Evolutionary conservation across 1,140 invertebrate species (phyloP).

Genomic region (Venustaconcha ellipsiformis): DNA sequence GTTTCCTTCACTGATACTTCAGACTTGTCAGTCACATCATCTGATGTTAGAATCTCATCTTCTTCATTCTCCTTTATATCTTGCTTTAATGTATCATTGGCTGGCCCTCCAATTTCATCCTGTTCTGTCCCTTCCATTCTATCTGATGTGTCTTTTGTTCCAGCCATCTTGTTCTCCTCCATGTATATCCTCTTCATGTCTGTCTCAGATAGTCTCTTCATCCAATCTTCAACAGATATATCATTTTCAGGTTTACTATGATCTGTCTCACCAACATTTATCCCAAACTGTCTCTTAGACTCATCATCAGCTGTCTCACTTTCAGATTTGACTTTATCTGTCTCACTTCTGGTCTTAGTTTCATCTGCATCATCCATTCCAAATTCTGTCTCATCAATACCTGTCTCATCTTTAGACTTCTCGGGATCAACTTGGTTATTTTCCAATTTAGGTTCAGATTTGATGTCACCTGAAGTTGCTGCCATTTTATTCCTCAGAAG

Average conservation of each 20-base stretch:
- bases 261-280: no score
- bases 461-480: no score
- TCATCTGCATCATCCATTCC: conserved; percentile 12
- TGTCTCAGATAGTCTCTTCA: neutral
- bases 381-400: conserved; percentile 35
- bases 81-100: neutral
- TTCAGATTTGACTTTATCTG: neutral
- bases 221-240: neutral
- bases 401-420: conserved; percentile 21
- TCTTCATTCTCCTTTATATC: neutral
- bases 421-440: neutral
- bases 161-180: conserved; percentile 1
- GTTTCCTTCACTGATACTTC: neutral
- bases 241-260: no score
- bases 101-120: neutral
- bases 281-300: no score
- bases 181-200: neutral
- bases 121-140: conserved; percentile 1
- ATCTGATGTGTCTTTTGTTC: neutral
- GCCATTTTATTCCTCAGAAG: no score
- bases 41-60: neutral
- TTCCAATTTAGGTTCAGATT: no score
- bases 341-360: conserved; percentile 8
- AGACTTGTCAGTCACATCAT: neutral
- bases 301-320: neutral